Evolutionary conservation across 1,140 invertebrate species (phyloP), one percentile per base, ranked within the genome.

Genomic region (Diplogasteroides magnus): DNA sequence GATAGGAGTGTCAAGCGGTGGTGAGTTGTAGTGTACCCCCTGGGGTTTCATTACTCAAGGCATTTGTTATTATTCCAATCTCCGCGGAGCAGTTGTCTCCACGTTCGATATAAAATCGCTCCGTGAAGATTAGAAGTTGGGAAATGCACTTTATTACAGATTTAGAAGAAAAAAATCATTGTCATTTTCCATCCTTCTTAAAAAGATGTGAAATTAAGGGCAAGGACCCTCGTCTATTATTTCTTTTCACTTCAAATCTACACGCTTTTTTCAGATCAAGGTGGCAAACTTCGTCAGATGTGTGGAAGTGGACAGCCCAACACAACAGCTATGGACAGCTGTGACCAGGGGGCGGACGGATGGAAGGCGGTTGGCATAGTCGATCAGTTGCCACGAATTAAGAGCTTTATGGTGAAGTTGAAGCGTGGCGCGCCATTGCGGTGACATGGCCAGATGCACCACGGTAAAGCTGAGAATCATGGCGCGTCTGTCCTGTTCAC

Each of bases 391-490:
- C n/a, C n/a, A n/a, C n/a, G n/a, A n/a, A n/a, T n/a, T n/a, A 90
- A 90, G 91, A 93, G 91, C 91, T n/a, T n/a, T n/a, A 91, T 93
- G 91, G 91, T 90, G 91, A 91, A 92, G 91, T 90, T 90, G 91
- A 91, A 93, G 90, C 91, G 91, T 91, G 90, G 90, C 93, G 91
- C 91, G 91, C 91, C 90, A n/a, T n/a, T n/a, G n/a, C n/a, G n/a
- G n/a, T n/a, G n/a, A n/a, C n/a, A n/a, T n/a, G n/a, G n/a, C n/a
- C n/a, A n/a, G n/a, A n/a, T n/a, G n/a, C n/a, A n/a, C n/a, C n/a
- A n/a, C n/a, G n/a, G n/a, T n/a, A n/a, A n/a, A n/a, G n/a, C n/a
- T n/a, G n/a, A n/a, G n/a, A n/a, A n/a, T n/a, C n/a, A n/a, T n/a
- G n/a, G n/a, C n/a, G n/a, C n/a, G n/a, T n/a, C n/a, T n/a, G n/a